phyloP scores from a whole-genome alignment of 2,888 invertebrate species.

The Cheilosia pagana region DNA sequence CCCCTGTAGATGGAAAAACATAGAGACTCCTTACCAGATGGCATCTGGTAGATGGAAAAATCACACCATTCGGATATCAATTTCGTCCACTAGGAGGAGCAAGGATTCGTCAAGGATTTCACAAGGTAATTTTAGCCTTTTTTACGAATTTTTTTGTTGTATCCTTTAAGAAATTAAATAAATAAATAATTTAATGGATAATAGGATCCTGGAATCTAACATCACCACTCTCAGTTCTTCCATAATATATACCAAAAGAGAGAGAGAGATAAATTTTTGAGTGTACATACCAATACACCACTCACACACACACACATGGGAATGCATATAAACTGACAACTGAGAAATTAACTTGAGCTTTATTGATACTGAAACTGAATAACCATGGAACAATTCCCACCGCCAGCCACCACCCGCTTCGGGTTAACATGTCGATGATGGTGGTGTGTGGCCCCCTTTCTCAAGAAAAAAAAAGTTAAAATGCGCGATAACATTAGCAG shows the following conservation, averaged over 20 bases:
- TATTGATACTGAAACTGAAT: conserved; percentile 21
- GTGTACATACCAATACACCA: conserved; percentile 1
- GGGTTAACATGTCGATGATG: not conserved
- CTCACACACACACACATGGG: conserved; percentile 1
- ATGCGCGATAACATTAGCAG: conserved; percentile 51
- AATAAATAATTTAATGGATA: conserved; percentile 48
- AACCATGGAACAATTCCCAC: conserved; percentile 22
- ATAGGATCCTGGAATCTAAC: conserved; percentile 43
- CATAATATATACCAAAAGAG: conserved; percentile 10
- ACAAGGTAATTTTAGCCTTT: conserved; percentile 26
- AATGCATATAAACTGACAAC: conserved; percentile 19
- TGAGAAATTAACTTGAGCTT: conserved; percentile 12
- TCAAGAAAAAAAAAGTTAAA: conserved; percentile 12
- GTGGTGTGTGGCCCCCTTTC: not conserved
- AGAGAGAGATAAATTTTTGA: conserved; percentile 2
- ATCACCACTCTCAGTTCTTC: conserved; percentile 28
- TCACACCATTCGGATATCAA: conserved; percentile 48
- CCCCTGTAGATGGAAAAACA: not conserved
- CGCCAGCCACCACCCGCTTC: conserved; percentile 20
- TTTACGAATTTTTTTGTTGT: not conserved
- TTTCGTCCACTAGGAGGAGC: conserved; percentile 28
- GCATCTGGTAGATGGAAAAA: conserved; percentile 55
- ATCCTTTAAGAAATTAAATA: conserved; percentile 30
- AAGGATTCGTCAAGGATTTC: conserved; percentile 52
- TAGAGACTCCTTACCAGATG: conserved; percentile 50